Base-by-base conservation (phyloP, 2,113 vertebrate genomes). In the Numida meleagris region DNA sequence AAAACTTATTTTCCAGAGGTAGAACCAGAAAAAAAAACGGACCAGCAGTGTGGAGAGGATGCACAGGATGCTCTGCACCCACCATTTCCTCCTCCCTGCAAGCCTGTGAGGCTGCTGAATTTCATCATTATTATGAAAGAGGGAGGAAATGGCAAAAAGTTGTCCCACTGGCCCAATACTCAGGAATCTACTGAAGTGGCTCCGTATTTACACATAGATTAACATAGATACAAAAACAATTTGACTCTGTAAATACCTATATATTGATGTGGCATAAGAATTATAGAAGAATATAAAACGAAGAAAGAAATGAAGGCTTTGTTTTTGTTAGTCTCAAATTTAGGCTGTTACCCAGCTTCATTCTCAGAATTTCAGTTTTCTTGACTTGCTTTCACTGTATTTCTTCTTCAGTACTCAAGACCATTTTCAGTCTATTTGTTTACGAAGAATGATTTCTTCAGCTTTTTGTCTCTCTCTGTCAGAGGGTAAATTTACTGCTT, bases 311-410 rank as follows among this genome's bases (percentile, higher is more conserved):
- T 21, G 2, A 59, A 70, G 11, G 12, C 58, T 89, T 82, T 80
- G 8, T 71, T 11, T 5, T 55, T 40, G 6, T 10, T 19, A 51
- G 20, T 66, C 74, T 90, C 53, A 4, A 33, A 65, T 68, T 93
- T 50, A 62, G 46, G n/a, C 3, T 73, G 9, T 79, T 63, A 62
- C 5, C 2, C 14, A 68, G 24, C 40, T 75, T 61, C 45, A 27
- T 90, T 62, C 31, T 73, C 70, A 94, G 24, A 71, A 77, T 83
- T 93, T 80, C 29, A 82, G 19, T 17, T 93, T 91, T 93, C 50
- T 82, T 1, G 0, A 15, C 27, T 53, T 53, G 9, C 27, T 79
- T 85, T 34, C 0, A 1, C 38, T 80, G 33, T 51, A 4, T 71
- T 66, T 57, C 21, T 1, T 9, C 34, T 46, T 31, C 34, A 63